A percentile compares a stretch with the other conserved stretches of the same genome.
phyloP scores from a whole-genome alignment of 1,140 invertebrate species.

The Asbolus verrucosus region DNA sequence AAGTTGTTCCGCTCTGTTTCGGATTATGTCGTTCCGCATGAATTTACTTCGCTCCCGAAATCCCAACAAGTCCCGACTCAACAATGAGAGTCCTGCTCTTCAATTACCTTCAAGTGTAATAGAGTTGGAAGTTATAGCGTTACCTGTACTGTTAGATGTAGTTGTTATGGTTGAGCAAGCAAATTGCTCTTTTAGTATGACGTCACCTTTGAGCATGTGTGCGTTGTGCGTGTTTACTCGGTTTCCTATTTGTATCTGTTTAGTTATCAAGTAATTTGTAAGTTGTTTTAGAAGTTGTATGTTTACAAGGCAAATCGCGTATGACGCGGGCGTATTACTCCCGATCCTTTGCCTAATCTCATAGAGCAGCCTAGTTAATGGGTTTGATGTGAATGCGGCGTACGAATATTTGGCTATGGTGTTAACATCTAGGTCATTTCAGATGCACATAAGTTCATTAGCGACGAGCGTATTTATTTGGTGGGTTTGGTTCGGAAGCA shows the following conservation, averaged over 20 bases:
- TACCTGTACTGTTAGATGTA: too few species aligned
- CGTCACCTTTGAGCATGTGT: too few species aligned
- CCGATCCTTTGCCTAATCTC: background rate
- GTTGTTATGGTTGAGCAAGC: too few species aligned
- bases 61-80: constrained; percentile 9
- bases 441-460: constrained; percentile 53
- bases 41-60: constrained; percentile 11
- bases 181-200: too few species aligned
- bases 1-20: constrained; percentile 5
- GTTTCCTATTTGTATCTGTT: constrained; percentile 1
- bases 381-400: constrained; percentile 27
- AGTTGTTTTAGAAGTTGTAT: constrained; percentile 24
- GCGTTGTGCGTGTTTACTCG: constrained; percentile 2
- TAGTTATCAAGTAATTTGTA: constrained; percentile 31
- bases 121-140: too few species aligned
- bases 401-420: constrained; percentile 4
- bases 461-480: constrained; percentile 51
- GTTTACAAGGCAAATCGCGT: constrained; percentile 37
- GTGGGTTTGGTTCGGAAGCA: constrained; percentile 47
- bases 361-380: constrained; percentile 25
- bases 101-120: constrained; percentile 7
- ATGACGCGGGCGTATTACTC: background rate
- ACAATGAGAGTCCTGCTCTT: too few species aligned
- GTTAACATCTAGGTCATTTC: constrained; percentile 40
- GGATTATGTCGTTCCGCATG: constrained; percentile 11